phyloP scores from a whole-genome alignment of 2,888 invertebrate genomes.

The Agonopterix arenella region DNA sequence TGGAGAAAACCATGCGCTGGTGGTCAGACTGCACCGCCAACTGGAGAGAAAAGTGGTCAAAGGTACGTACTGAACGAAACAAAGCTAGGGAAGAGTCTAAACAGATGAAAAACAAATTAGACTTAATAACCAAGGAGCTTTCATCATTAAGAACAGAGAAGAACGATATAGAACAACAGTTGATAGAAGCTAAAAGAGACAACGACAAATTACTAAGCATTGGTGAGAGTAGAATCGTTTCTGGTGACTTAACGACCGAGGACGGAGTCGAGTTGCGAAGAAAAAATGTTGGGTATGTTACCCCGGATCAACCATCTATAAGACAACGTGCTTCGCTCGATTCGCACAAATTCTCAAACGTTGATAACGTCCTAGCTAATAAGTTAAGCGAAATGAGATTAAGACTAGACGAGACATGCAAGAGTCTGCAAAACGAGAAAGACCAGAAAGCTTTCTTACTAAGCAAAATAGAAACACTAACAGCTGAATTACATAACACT shows the following conservation, averaged over 20 bases:
- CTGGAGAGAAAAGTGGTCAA: conserved; percentile 97
- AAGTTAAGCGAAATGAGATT: conserved; percentile 58
- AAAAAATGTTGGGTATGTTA: conserved; percentile 45
- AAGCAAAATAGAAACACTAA: conserved; percentile 55
- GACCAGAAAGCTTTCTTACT: conserved; percentile 61
- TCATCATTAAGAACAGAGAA: conserved; percentile 85
- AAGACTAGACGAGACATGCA: conserved; percentile 55
- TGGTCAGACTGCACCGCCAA: conserved; percentile 99
- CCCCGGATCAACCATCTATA: conserved; percentile 42
- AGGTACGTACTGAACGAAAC: conserved; percentile 93
- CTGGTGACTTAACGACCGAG: conserved; percentile 52
- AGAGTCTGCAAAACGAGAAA: conserved; percentile 56
- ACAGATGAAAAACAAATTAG: conserved; percentile 87
- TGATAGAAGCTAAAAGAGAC: conserved; percentile 86
- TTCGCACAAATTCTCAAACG: conserved; percentile 64
- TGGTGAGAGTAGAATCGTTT: conserved; percentile 61
- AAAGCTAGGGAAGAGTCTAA: conserved; percentile 94
- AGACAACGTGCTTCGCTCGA: conserved; percentile 63
- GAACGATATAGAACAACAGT: conserved; percentile 85
- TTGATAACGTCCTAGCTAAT: conserved; percentile 60
- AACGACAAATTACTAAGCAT: conserved; percentile 84
- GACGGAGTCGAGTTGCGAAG: conserved; percentile 61
- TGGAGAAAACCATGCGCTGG: conserved; percentile 99
- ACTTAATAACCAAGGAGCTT: conserved; percentile 85
- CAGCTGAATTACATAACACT: conserved; percentile 53